phyloP scores from a whole-genome alignment of 92 coral and sea anemone species.

The Epizoanthus fatuus region DNA sequence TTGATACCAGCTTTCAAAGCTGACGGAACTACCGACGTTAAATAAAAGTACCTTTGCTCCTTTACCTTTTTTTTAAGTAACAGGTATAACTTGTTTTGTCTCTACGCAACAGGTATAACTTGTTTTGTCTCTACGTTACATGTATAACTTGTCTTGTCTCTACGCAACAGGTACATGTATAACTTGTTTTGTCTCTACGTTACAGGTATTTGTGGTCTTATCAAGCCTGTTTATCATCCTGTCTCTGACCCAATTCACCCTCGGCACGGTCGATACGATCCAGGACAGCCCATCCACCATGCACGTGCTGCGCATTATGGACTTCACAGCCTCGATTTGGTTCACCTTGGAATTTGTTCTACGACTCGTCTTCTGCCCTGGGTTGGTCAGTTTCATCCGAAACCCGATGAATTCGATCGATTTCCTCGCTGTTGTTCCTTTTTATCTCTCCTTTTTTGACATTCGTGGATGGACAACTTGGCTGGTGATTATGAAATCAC shows the following conservation, averaged over 20 bases:
- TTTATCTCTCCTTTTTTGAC: constrained; percentile 77
- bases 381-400: constrained; percentile 63
- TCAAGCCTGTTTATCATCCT: constrained; percentile 88
- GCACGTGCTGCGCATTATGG: constrained; percentile 69
- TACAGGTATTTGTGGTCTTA: constrained; percentile 85
- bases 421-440: constrained; percentile 87
- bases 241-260: constrained; percentile 97
- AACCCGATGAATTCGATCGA: constrained; percentile 98
- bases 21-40: too few species aligned
- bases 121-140: too few species aligned
- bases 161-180: neutral
- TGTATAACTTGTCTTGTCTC: too few species aligned
- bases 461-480: constrained; percentile 78
- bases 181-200: neutral
- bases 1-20: too few species aligned
- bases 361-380: constrained; percentile 90
- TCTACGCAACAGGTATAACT: too few species aligned
- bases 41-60: too few species aligned
- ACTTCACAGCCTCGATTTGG: constrained; percentile 87
- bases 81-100: too few species aligned
- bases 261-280: constrained; percentile 82
- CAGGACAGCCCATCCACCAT: constrained; percentile 62
- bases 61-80: too few species aligned
- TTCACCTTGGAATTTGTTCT: constrained; percentile 90
- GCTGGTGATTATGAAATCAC: constrained; percentile 88